Evolutionary conservation across 2,113 vertebrate genomes (phyloP).

Genomic region (Siphamia tubifer): DNA sequence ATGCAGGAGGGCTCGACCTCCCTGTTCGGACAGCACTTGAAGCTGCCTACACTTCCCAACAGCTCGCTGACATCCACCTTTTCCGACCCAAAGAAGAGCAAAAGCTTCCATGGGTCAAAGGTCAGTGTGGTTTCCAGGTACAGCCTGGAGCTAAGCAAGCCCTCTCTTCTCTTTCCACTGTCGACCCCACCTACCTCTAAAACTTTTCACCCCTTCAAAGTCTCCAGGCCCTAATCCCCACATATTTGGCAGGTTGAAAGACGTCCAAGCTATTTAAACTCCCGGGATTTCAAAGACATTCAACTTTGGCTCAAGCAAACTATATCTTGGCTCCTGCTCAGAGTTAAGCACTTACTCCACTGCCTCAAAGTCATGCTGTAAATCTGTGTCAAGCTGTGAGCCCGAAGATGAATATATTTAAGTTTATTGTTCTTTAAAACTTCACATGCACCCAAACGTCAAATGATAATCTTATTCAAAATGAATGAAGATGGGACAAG

Average conservation of each 20-base stretch:
- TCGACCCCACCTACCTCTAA: background rate
- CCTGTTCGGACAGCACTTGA: slow-evolving; percentile 86
- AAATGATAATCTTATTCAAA: background rate
- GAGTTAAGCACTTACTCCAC: background rate
- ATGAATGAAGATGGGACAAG: background rate
- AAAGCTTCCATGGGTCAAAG: slow-evolving; percentile 86
- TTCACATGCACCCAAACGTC: background rate
- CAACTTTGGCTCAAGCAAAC: slow-evolving; percentile 15
- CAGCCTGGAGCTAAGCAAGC: background rate
- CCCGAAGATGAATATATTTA: background rate
- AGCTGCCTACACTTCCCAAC: slow-evolving; percentile 86
- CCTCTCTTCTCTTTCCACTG: background rate
- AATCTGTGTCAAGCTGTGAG: background rate
- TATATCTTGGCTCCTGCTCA: slow-evolving; percentile 8
- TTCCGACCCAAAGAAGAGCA: slow-evolving; percentile 87
- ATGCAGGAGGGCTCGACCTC: slow-evolving; percentile 88
- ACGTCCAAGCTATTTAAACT: slow-evolving; percentile 46
- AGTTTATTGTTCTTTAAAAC: background rate
- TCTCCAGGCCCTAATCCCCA: slow-evolving; percentile 29
- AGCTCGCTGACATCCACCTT: slow-evolving; percentile 80
- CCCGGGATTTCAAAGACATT: slow-evolving; percentile 40
- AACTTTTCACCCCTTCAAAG: slow-evolving; percentile 39
- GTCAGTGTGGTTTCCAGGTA: slow-evolving; percentile 68
- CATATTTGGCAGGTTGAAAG: slow-evolving; percentile 57
- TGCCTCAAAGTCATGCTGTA: background rate